These are phyloP conservation scores for Drosophila rellima DNA, from an alignment of 2,888 invertebrate genomes.

Conservation along the genomic window DNA sequence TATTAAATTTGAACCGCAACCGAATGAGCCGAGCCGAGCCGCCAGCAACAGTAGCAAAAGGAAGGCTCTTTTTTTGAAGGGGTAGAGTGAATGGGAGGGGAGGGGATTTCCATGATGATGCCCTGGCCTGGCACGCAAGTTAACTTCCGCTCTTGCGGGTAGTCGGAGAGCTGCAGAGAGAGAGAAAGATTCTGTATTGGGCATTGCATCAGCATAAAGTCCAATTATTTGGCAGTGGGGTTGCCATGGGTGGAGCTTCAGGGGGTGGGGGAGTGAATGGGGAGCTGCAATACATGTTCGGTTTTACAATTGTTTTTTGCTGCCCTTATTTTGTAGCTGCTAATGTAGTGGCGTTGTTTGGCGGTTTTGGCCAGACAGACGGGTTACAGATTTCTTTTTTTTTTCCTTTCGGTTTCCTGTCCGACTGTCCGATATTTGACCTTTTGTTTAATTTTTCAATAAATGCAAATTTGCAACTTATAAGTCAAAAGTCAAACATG, in stretches of 20 bases:
- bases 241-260: not conserved
- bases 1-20: constrained; percentile 81
- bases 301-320: constrained; percentile 24
- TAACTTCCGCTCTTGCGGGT: constrained; percentile 78
- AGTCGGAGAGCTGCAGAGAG: constrained; percentile 5
- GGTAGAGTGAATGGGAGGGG: not conserved
- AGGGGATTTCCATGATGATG: constrained; percentile 2
- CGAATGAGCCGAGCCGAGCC: constrained; percentile 71
- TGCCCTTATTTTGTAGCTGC: constrained; percentile 50
- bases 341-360: constrained; percentile 77
- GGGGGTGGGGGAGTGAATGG: not conserved
- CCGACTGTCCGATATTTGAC: not conserved
- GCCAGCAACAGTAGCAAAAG: constrained; percentile 36
- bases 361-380: constrained; percentile 53
- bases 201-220: constrained; percentile 63
- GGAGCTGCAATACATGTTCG: not conserved
- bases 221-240: constrained; percentile 66
- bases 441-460: constrained; percentile 12
- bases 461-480: constrained; percentile 75
- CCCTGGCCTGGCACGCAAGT: constrained; percentile 66
- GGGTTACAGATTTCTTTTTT: constrained; percentile 32
- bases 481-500: constrained; percentile 69
- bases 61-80: not conserved
- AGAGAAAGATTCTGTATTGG: constrained; percentile 29
- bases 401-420: not conserved